A percentile compares a stretch with the other conserved stretches of the same genome.
phyloP scores from a whole-genome alignment of 1,140 invertebrate genomes.

The Meloidogyne exigua region DNA sequence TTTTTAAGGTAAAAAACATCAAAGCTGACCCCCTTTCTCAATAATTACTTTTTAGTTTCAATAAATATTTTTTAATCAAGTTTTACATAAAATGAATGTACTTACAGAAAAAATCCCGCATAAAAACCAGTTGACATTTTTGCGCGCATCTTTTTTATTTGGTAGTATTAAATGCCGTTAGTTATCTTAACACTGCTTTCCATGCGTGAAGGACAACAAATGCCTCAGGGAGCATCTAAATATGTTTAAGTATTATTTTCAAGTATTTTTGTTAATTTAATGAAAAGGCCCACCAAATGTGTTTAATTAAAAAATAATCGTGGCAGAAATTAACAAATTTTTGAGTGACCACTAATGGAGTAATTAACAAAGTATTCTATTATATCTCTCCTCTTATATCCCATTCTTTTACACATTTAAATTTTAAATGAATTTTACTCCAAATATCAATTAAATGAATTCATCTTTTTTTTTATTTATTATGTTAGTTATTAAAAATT shows the following conservation, averaged over 20 bases:
- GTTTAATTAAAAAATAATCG: background rate
- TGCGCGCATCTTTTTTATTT: background rate
- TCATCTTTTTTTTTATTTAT: too few relatives aligned
- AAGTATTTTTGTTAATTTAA: background rate
- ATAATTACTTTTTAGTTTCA: background rate
- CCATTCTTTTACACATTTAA: too few relatives aligned
- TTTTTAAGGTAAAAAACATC: background rate
- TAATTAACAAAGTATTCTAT: too few relatives aligned
- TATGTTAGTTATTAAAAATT: background rate
- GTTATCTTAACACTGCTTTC: background rate
- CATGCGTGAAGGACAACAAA: constrained; percentile 4
- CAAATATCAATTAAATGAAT: too few relatives aligned
- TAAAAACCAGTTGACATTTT: background rate
- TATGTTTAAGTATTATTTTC: background rate
- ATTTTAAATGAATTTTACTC: too few relatives aligned
- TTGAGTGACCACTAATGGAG: too few relatives aligned
- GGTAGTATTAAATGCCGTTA: background rate
- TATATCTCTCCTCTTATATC: too few relatives aligned
- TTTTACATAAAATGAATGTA: background rate
- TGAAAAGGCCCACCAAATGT: background rate
- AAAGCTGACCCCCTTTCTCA: background rate
- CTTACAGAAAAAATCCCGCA: background rate
- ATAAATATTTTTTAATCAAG: background rate
- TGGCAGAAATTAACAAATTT: too few relatives aligned
- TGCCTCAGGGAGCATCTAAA: constrained; percentile 1